These are phyloP conservation scores for Acipenser ruthenus DNA, from an alignment of 2,797 vertebrate genomes.

Conservation along the genomic window DNA sequence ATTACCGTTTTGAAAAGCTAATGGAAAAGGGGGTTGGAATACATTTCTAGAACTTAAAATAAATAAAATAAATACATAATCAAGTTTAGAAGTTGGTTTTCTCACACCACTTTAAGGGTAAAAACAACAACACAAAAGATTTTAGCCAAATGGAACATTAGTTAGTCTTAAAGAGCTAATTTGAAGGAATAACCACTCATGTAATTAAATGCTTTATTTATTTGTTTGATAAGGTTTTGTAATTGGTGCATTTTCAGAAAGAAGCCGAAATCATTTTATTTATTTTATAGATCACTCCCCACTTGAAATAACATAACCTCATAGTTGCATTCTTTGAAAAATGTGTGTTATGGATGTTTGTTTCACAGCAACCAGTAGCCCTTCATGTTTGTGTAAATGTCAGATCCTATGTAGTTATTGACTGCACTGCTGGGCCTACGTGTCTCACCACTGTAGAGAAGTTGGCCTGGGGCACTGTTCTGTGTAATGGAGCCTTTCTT, in stretches of 20 bases:
- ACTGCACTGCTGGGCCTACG: slow-evolving; percentile 23
- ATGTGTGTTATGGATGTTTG: slow-evolving; percentile 35
- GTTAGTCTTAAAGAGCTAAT: too few relatives aligned
- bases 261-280: not conserved
- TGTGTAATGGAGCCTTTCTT: slow-evolving; percentile 41
- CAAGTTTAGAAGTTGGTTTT: slow-evolving; percentile 2
- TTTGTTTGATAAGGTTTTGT: too few relatives aligned
- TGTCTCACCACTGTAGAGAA: slow-evolving; percentile 27
- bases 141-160: too few relatives aligned
- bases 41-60: slow-evolving; percentile 32
- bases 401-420: slow-evolving; percentile 40
- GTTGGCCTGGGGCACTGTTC: slow-evolving; percentile 30
- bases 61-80: too few relatives aligned
- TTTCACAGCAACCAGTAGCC: slow-evolving; percentile 37
- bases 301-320: slow-evolving; percentile 7
- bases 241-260: not conserved
- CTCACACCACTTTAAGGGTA: too few relatives aligned
- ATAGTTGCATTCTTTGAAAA: slow-evolving; percentile 25
- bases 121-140: too few relatives aligned
- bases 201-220: too few relatives aligned
- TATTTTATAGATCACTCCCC: not conserved
- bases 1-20: slow-evolving; percentile 42
- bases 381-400: slow-evolving; percentile 44
- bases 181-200: too few relatives aligned
- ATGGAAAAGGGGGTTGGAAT: slow-evolving; percentile 33